phyloP scores from a whole-genome alignment of 2,797 vertebrate genomes.

The Scolopax rusticola region DNA sequence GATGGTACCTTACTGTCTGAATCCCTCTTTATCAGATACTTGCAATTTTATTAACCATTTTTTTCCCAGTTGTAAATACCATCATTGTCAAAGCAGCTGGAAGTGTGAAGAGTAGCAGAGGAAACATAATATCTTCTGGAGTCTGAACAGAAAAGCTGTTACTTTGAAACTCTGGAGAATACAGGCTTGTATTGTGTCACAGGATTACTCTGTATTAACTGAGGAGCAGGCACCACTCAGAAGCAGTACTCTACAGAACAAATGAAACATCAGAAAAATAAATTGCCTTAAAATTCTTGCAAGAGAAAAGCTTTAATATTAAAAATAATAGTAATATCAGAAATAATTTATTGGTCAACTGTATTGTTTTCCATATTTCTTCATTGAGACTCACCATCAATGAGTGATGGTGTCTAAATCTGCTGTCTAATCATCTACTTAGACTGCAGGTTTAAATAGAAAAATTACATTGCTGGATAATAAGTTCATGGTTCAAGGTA shows the following conservation, averaged over 20 bases:
- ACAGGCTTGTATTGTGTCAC: constrained; percentile 4
- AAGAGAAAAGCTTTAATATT: neutral
- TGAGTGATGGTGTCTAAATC: no score
- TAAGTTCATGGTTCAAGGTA: neutral
- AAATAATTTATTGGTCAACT: neutral
- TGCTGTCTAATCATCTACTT: neutral
- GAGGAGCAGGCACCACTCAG: neutral
- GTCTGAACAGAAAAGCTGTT: constrained; percentile 25
- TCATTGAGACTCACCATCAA: neutral
- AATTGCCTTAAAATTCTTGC: neutral
- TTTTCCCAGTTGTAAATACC: constrained; percentile 29
- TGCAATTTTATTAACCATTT: constrained; percentile 48
- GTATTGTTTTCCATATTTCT: neutral
- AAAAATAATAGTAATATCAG: neutral
- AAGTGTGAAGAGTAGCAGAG: neutral
- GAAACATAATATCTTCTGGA: neutral
- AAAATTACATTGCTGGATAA: neutral
- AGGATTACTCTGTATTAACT: constrained; percentile 7
- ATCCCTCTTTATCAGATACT: neutral
- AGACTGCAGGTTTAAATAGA: neutral
- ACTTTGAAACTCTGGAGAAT: constrained; percentile 51
- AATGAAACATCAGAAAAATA: neutral
- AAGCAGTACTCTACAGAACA: neutral
- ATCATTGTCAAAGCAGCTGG: constrained; percentile 23
- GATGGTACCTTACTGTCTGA: neutral